Evolutionary conservation across 2,888 invertebrate species (phyloP).

Genomic region (Andricus quercusramuli): DNA sequence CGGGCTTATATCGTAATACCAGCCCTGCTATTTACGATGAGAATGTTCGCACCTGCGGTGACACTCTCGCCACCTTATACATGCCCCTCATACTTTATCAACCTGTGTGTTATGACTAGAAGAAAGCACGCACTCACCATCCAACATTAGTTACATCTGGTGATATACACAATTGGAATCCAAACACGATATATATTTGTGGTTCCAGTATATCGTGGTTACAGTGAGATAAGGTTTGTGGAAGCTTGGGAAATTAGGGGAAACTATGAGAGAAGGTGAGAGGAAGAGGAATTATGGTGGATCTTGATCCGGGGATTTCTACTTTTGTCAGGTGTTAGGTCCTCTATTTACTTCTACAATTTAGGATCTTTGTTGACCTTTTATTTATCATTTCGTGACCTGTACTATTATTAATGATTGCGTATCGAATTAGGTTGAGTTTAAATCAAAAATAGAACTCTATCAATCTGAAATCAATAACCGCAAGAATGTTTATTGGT

Average conservation of each 20-base stretch:
- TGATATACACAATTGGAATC: constrained; percentile 22
- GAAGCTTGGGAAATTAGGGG: no score
- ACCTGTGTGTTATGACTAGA: constrained; percentile 30
- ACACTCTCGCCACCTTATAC: constrained; percentile 69
- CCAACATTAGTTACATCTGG: constrained; percentile 30
- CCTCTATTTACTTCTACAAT: not conserved
- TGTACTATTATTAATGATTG: not conserved
- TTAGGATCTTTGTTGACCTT: not conserved
- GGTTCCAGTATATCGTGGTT: constrained; percentile 4
- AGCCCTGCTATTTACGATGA: constrained; percentile 74
- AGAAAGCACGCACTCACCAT: constrained; percentile 43
- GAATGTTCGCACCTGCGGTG: constrained; percentile 77
- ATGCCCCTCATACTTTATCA: constrained; percentile 13
- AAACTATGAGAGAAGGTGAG: not conserved
- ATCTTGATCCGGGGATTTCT: constrained; percentile 8
- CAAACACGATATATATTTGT: constrained; percentile 18
- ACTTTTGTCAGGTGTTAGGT: not conserved
- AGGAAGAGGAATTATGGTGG: not conserved
- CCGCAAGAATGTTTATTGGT: constrained; percentile 1
- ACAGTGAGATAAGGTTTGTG: not conserved
- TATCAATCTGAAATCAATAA: not conserved
- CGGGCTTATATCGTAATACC: constrained; percentile 45
- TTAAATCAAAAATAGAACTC: not conserved
- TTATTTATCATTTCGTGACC: not conserved
- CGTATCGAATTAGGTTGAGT: not conserved